Evolutionary conservation across 1,140 invertebrate genomes (phyloP).

Genomic region (Chironomus striatipennis): DNA sequence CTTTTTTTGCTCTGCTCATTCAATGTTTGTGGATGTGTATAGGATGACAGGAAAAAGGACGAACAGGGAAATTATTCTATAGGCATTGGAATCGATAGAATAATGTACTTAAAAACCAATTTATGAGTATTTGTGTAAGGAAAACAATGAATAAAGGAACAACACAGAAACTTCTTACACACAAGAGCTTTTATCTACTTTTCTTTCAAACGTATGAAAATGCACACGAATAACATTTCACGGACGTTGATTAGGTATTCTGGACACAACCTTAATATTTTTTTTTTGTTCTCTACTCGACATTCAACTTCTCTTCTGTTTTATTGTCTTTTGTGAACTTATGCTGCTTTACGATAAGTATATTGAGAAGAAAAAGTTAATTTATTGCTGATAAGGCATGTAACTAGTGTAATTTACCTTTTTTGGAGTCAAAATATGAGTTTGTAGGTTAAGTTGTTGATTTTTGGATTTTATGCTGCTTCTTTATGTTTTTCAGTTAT

Average conservation of each 20-base stretch:
- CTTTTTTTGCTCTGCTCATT: neutral
- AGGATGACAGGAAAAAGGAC: neutral
- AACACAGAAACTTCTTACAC: neutral
- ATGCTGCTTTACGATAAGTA: too few species aligned
- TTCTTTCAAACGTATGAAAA: neutral
- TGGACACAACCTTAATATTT: neutral
- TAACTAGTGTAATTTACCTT: too few species aligned
- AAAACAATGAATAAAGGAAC: neutral
- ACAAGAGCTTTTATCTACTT: conserved; percentile 5
- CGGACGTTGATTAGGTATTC: conserved; percentile 12
- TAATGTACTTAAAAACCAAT: conserved; percentile 14
- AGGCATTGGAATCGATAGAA: neutral
- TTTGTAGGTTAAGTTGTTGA: too few species aligned
- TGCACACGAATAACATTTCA: neutral
- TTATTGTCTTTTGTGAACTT: too few species aligned
- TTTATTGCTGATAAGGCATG: too few species aligned
- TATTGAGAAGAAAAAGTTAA: too few species aligned
- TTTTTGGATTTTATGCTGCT: too few species aligned
- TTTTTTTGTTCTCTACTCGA: neutral
- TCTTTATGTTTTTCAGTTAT: too few species aligned
- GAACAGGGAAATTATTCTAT: neutral
- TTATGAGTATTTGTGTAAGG: conserved; percentile 6
- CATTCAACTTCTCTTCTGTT: neutral
- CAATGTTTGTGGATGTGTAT: neutral
- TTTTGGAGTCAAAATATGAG: too few species aligned